Percentiles rank a stretch among this genome's conserved stretches.
phyloP scores from a whole-genome alignment of 1,140 invertebrate species.

The Drosophila gunungcola region DNA sequence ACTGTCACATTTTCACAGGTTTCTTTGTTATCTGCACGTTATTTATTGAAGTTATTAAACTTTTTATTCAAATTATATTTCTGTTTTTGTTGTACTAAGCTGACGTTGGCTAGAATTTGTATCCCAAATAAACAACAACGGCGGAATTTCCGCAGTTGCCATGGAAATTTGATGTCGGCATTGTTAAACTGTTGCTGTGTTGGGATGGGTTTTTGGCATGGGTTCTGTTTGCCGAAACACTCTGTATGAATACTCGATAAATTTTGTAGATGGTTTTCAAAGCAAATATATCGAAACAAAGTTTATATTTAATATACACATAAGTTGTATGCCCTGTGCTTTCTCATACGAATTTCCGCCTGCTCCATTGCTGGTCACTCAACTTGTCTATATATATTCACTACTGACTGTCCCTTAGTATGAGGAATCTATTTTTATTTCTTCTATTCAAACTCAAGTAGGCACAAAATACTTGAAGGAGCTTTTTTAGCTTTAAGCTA shows the following conservation, averaged over 20 bases:
- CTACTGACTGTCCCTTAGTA: constrained; percentile 14
- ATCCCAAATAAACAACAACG: constrained; percentile 80
- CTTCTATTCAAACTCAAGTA: not conserved
- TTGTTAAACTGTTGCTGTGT: constrained; percentile 75
- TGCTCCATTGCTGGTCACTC: not conserved
- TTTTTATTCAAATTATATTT: constrained; percentile 17
- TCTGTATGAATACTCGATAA: constrained; percentile 8
- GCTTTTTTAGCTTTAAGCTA: constrained; percentile 33
- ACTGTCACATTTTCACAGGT: constrained; percentile 61
- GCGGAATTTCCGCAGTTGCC: constrained; percentile 68
- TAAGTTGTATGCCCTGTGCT: no score
- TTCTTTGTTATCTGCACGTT: not conserved
- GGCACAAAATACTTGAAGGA: not conserved
- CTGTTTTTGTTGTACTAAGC: constrained; percentile 17
- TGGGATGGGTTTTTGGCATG: constrained; percentile 12
- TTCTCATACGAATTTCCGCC: no score
- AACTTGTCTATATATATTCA: constrained; percentile 24
- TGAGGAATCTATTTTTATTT: constrained; percentile 38
- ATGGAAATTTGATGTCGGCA: constrained; percentile 67
- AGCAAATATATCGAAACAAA: no score
- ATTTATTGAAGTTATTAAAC: not conserved
- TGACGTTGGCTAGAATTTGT: constrained; percentile 52
- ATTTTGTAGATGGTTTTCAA: no score
- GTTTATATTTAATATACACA: no score
- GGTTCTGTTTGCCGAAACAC: not conserved